Conservation (phyloP, 2,113 vertebrate species). For the Zosterops lateralis region DNA sequence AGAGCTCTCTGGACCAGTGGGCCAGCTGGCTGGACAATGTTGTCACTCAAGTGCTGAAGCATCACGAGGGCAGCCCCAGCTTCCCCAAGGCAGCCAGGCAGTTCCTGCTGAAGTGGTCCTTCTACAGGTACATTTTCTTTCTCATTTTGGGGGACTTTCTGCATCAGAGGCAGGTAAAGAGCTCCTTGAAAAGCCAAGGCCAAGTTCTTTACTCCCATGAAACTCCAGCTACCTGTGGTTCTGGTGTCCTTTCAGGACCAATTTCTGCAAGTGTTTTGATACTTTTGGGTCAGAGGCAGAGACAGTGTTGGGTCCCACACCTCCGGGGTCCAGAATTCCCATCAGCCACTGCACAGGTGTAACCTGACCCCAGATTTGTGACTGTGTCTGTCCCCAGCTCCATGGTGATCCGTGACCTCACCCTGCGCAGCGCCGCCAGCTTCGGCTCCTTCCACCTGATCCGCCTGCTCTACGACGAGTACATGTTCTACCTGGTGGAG, state of each 20-base stretch:
- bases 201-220: background rate
- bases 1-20: constrained; percentile 98
- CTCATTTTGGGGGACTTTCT: background rate
- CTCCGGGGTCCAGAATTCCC: background rate
- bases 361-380: background rate
- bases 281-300: background rate
- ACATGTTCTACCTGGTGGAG: constrained; percentile 99
- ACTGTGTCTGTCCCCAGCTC: constrained; percentile 73
- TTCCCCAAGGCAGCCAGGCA: constrained; percentile 95
- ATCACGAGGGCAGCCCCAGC: constrained; percentile 87
- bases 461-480: constrained; percentile 95
- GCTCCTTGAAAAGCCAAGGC: background rate
- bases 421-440: constrained; percentile 93
- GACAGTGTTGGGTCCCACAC: too few species aligned
- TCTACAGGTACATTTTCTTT: constrained; percentile 84
- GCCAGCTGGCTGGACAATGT: constrained; percentile 93
- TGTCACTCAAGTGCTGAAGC: constrained; percentile 92
- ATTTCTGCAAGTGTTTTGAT: background rate
- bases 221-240: background rate
- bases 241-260: background rate
- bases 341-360: rapidly evolving
- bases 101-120: constrained; percentile 99
- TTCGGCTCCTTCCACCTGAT: constrained; percentile 98
- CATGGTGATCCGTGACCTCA: constrained; percentile 98
- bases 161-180: background rate